These are phyloP conservation scores for Microchrysa polita DNA, from an alignment of 2,888 invertebrate genomes.

Conservation along the genomic window DNA sequence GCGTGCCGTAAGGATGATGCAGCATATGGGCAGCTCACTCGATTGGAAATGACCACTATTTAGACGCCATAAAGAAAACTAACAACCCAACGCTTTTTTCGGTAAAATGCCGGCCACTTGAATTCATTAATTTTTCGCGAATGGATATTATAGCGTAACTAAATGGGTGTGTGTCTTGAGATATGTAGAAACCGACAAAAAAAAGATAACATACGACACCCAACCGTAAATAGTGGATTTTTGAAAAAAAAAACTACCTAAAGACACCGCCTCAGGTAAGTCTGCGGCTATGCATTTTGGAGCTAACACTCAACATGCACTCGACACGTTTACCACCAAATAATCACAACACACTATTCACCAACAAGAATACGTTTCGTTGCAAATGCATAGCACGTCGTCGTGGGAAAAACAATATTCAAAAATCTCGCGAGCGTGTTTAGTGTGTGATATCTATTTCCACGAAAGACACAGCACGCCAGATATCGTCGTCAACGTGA, in stretches of 20 bases:
- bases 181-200: not conserved
- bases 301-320: too few relatives aligned
- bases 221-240: too few relatives aligned
- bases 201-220: too few relatives aligned
- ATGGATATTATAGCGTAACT: not conserved
- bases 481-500: slow-evolving; percentile 7
- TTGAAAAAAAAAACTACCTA: not conserved
- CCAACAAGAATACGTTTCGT: not conserved
- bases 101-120: slow-evolving; percentile 8
- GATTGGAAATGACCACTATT: not conserved
- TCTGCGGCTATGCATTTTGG: slow-evolving; percentile 18
- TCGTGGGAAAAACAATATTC: not conserved
- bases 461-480: slow-evolving; percentile 18
- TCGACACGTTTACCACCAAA: too few relatives aligned
- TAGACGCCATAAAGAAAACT: not conserved
- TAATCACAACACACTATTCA: not conserved
- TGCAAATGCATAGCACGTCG: not conserved
- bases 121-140: slow-evolving; percentile 17
- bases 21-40: not conserved
- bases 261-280: not conserved
- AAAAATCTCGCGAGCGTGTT: slow-evolving; percentile 29
- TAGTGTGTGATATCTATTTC: slow-evolving; percentile 8
- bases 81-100: slow-evolving; percentile 21
- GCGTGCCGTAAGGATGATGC: slow-evolving; percentile 17
- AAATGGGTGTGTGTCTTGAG: not conserved